These are phyloP conservation scores for Hystrix cristata DNA, from an alignment of 2,113 vertebrate species.

Conservation along the genomic window DNA sequence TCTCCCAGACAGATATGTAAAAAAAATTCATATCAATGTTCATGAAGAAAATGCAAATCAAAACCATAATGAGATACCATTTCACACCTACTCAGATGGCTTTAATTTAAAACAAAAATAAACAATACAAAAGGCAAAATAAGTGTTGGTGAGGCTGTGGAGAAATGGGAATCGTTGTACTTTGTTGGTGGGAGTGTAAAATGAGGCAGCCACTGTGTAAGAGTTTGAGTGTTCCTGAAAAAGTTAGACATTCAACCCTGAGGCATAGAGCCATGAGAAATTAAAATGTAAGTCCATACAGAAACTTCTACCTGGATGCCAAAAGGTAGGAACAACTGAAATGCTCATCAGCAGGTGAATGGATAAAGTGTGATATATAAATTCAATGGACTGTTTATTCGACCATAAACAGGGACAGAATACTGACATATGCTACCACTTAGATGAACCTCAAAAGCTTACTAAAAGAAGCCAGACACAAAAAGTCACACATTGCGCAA, in stretches of 20 bases:
- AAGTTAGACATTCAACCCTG: background rate
- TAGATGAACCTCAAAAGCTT: background rate
- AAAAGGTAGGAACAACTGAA: background rate
- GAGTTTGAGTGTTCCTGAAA: background rate
- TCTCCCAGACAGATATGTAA: background rate
- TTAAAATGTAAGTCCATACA: background rate
- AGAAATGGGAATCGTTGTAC: background rate
- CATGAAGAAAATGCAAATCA: conserved; percentile 16
- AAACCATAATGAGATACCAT: background rate
- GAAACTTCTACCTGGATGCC: background rate
- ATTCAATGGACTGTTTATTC: background rate
- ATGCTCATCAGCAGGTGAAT: background rate
- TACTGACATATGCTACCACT: background rate
- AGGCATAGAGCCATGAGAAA: background rate
- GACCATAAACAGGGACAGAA: background rate
- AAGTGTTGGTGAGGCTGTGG: background rate
- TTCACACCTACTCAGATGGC: background rate
- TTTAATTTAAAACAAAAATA: conserved; percentile 7
- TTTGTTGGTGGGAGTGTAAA: background rate
- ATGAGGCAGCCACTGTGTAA: background rate
- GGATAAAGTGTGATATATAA: background rate
- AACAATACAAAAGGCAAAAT: background rate
- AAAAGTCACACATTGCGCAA: background rate
- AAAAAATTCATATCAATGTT: background rate
- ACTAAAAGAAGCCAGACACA: conserved; percentile 14